A percentile compares a stretch with the other conserved stretches of the same genome.
Conservation (phyloP, 1,140 invertebrate genomes). For the Goniozus legneri region DNA sequence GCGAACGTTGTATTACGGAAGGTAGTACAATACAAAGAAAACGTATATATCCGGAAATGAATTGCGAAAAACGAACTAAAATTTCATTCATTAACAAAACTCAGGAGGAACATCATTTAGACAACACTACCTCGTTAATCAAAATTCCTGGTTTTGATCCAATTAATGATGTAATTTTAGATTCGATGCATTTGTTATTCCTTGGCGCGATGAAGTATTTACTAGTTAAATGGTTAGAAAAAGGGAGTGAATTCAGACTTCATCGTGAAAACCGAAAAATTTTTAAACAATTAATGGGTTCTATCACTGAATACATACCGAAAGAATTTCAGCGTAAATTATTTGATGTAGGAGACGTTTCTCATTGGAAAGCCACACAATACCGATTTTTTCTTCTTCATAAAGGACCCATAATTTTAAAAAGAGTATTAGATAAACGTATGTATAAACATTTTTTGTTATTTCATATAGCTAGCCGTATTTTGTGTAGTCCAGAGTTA, state of each 20-base stretch:
- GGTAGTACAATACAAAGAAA: conserved; percentile 11
- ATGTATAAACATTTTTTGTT: conserved; percentile 18
- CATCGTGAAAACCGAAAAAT: conserved; percentile 6
- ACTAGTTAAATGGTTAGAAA: conserved; percentile 16
- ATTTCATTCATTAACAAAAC: conserved; percentile 11
- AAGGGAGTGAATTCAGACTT: conserved; percentile 13
- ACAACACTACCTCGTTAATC: too few relatives aligned
- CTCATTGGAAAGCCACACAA: conserved; percentile 21
- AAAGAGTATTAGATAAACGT: conserved; percentile 6
- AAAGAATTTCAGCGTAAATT: conserved; percentile 19
- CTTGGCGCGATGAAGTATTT: conserved; percentile 13
- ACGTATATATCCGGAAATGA: conserved; percentile 19
- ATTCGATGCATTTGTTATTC: conserved; percentile 17
- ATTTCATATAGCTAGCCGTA: conserved; percentile 13
- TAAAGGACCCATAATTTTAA: conserved; percentile 15
- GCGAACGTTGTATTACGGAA: conserved; percentile 10
- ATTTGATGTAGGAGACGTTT: conserved; percentile 9
- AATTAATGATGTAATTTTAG: conserved; percentile 12
- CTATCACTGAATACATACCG: conserved; percentile 8
- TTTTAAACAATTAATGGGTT: conserved; percentile 11
- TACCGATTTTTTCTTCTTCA: conserved; percentile 21
- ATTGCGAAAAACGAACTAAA: conserved; percentile 16
- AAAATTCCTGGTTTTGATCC: too few relatives aligned
- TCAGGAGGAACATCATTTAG: conserved; percentile 17
- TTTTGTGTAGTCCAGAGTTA: conserved; percentile 13